Evolutionary conservation across 2,113 vertebrate species (phyloP).

Genomic region (Ciconia stormi): DNA sequence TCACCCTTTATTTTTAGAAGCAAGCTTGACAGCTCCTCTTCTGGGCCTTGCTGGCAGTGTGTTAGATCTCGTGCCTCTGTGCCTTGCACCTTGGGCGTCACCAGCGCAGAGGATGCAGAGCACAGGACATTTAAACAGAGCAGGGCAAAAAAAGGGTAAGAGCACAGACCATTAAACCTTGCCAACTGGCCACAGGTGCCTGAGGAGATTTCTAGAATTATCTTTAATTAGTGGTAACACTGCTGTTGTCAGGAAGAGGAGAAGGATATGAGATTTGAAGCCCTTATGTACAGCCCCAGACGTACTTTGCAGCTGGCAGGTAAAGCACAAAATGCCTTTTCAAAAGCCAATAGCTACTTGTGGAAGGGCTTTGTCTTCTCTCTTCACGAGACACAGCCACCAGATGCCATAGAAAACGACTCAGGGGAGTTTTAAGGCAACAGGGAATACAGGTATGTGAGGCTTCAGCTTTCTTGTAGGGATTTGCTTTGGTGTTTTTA

Average conservation of each 20-base stretch:
- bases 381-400: neutral
- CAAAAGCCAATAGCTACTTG: neutral
- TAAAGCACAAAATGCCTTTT: neutral
- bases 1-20: constrained; percentile 17
- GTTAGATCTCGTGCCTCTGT: neutral
- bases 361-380: neutral
- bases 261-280: neutral
- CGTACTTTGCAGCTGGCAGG: neutral
- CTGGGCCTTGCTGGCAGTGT: neutral
- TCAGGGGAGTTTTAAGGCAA: neutral
- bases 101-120: neutral
- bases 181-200: neutral
- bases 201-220: neutral
- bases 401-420: neutral
- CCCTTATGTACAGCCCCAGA: neutral
- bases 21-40: constrained; percentile 7
- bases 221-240: neutral
- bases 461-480: neutral
- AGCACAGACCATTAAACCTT: neutral
- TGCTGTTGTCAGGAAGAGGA: neutral
- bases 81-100: neutral
- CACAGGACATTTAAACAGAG: neutral
- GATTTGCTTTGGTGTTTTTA: neutral
- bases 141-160: neutral
- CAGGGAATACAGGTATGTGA: neutral